Evolutionary conservation across 2,113 vertebrate species (phyloP).

Genomic region (Rhinolophus ferrumequinum): DNA sequence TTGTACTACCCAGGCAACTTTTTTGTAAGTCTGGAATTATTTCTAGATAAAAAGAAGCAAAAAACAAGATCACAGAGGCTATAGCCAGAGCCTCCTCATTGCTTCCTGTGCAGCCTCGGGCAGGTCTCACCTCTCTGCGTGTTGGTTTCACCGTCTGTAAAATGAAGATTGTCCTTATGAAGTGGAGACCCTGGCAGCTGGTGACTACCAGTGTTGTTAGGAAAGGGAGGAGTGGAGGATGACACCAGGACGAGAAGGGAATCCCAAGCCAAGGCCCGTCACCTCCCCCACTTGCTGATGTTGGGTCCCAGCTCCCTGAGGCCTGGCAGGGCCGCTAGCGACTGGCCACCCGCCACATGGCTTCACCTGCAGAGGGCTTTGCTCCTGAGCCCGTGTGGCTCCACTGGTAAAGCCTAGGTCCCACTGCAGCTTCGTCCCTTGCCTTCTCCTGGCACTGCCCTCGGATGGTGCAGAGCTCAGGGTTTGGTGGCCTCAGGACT

Average conservation of each 20-base stretch:
- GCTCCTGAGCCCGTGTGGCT: background rate
- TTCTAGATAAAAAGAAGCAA: background rate
- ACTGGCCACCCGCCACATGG: background rate
- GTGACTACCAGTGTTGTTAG: background rate
- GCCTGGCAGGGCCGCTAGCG: background rate
- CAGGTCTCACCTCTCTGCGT: background rate
- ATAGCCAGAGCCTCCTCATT: rapidly evolving
- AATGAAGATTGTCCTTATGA: background rate
- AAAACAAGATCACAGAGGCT: background rate
- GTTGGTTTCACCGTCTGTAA: background rate
- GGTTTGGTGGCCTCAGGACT: background rate
- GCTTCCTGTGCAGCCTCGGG: background rate
- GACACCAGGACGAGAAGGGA: background rate
- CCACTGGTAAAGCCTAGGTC: background rate
- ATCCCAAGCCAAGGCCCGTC: background rate
- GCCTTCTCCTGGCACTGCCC: background rate
- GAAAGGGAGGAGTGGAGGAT: background rate
- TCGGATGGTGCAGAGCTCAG: background rate
- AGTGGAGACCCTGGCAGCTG: background rate
- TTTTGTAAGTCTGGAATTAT: background rate
- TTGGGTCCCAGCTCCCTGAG: background rate
- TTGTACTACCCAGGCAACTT: background rate
- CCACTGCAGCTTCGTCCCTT: background rate
- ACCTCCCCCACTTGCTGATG: background rate
- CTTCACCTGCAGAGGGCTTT: background rate